Base-by-base conservation (phyloP, 2,888 invertebrate genomes). In the Periphyllus acericola region DNA sequence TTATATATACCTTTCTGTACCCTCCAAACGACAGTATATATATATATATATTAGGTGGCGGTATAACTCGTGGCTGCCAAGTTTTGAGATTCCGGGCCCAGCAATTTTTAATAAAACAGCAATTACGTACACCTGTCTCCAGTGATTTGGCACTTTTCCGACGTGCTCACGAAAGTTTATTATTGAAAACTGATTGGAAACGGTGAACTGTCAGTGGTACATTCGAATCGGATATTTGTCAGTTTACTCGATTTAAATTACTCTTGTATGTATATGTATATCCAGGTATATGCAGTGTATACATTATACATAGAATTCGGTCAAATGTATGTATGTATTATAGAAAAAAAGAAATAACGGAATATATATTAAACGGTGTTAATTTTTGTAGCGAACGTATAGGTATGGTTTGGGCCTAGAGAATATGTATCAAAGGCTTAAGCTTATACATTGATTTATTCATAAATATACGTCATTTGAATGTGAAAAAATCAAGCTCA, bases 101-200 rank as follows among this genome's bases (percentile, higher is more conserved):
- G 55, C 36, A 29, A 40, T 86, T 80, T 86, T 86, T 72, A 80
- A 86, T 86, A 86, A 86, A 80, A 86, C 55, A 40, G 14, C 71
- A 86, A 86, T 79, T 80, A 72, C 78, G 55, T 25, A 40, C 71
- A 79, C 71, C 86, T 71, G 72, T 80, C 55, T 34, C n/a, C 21
- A 46, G 72, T 40, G 52, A 55, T 86, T 85, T 86, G 55, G 79
- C 79, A 79, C 34, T 80, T 86, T 86, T 72, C 29, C 72, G 55
- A 79, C 36, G 14, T 34, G 17, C 40, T 71, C 46, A 21, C 68
- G 32, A 79, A 86, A 55, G n/a, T 71, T 71, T 79, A 55, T 55
- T 79, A 29, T 52, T 34, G 46, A 52, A 68, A 78, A 71, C 52
- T 34, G 68, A 86, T 68, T 76, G 32, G 46, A 76, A 74, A 66